Percentiles rank a stretch among this genome's conserved stretches.
These are phyloP conservation scores for Triops longicaudatus DNA, from an alignment of 1,140 invertebrate genomes.

Conservation along the genomic window DNA sequence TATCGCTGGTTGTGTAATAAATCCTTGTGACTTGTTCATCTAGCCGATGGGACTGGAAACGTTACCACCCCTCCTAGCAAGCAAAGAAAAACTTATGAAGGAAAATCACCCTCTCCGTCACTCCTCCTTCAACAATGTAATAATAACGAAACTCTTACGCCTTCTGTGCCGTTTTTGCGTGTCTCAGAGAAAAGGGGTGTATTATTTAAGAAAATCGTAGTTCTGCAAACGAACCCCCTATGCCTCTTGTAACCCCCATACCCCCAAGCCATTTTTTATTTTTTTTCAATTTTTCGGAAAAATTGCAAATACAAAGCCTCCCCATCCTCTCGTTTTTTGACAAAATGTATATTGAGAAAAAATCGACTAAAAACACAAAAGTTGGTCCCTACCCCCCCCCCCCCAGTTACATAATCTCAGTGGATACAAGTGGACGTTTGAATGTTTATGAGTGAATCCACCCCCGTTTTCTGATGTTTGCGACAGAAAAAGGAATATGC, in stretches of 20 bases:
- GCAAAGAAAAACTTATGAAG: background rate
- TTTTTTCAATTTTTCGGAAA: background rate
- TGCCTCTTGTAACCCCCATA: background rate
- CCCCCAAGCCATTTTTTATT: background rate
- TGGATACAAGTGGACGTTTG: background rate
- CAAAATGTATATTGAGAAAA: background rate
- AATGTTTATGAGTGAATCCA: background rate
- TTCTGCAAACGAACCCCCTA: background rate
- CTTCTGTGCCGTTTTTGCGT: background rate
- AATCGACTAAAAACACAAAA: background rate
- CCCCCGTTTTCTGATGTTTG: constrained; percentile 3
- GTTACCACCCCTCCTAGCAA: background rate
- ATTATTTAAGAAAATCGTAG: background rate
- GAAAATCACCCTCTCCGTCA: background rate
- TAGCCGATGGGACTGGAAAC: background rate
- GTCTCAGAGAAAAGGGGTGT: background rate
- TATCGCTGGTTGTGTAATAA: constrained; percentile 15
- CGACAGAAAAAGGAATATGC: background rate
- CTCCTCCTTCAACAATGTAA: background rate
- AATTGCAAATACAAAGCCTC: background rate
- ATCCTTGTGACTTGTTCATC: background rate
- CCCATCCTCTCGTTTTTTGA: background rate
- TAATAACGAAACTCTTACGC: background rate
- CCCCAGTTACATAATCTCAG: background rate
- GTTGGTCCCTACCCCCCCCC: background rate